These are phyloP conservation scores for Natator depressus DNA, from an alignment of 2,113 vertebrate species.

Conservation along the genomic window DNA sequence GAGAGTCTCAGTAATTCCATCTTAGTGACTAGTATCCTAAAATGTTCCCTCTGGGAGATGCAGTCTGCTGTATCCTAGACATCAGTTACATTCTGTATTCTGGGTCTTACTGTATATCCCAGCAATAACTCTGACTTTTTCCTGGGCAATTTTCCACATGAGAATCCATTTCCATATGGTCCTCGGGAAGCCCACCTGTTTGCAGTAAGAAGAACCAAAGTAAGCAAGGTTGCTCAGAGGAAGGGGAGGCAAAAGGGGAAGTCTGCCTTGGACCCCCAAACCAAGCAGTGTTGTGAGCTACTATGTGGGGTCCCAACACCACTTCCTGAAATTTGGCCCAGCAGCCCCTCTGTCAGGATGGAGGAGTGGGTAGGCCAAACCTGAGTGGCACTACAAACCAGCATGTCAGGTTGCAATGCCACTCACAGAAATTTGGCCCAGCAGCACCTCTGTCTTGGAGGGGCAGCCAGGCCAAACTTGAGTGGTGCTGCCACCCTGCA, in stretches of 20 bases:
- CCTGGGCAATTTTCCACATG: not conserved
- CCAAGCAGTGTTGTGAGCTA: not conserved
- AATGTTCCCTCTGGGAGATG: not conserved
- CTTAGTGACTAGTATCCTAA: not conserved
- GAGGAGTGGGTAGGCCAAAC: not conserved
- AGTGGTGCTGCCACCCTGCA: not conserved
- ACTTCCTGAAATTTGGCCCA: not conserved
- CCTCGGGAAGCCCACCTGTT: not conserved
- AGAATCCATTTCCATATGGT: not conserved
- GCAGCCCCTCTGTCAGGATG: not conserved
- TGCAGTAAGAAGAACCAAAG: not conserved
- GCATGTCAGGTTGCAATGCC: not conserved
- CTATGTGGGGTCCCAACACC: not conserved
- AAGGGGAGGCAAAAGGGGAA: not conserved
- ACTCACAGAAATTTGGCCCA: not conserved
- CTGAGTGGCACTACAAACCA: not conserved
- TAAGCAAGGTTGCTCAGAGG: not conserved
- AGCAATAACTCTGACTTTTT: not conserved
- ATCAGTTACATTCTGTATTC: not conserved
- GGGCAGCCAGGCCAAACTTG: not conserved
- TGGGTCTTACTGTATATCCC: not conserved
- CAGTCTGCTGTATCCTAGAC: not conserved
- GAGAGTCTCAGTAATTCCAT: not conserved
- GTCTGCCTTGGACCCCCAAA: not conserved
- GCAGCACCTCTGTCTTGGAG: not conserved